Conservation (phyloP, 2,113 vertebrate genomes). For the Cranoglanis bouderius region DNA sequence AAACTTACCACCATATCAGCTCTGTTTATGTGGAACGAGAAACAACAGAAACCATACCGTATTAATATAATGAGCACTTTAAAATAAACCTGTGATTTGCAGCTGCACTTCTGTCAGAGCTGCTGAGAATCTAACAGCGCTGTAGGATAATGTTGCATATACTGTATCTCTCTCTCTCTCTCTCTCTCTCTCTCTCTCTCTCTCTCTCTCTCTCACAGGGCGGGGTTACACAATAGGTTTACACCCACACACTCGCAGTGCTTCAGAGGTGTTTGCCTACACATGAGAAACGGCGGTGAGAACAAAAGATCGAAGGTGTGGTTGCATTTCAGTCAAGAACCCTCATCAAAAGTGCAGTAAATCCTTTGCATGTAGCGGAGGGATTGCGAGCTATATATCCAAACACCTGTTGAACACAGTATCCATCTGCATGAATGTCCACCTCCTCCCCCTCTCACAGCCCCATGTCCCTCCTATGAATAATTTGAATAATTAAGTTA, state of each 20-base stretch:
- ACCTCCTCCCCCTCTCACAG: neutral
- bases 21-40: neutral
- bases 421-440: neutral
- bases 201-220: neutral
- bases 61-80: neutral
- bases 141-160: neutral
- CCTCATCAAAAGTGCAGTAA: neutral
- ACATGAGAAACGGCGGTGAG: neutral
- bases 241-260: neutral
- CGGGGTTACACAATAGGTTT: slow-evolving; percentile 5
- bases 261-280: slow-evolving; percentile 7
- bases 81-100: neutral
- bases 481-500: too few species aligned
- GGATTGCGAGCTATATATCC: neutral
- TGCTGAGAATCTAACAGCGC: neutral
- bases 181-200: neutral
- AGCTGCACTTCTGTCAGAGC: neutral
- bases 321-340: slow-evolving; percentile 15
- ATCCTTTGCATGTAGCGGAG: neutral
- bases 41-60: neutral
- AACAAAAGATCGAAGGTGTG: slow-evolving; percentile 15
- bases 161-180: neutral
- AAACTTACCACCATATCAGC: neutral
- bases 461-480: neutral
- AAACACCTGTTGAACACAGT: neutral